Evolutionary conservation across 2,797 vertebrate species (phyloP).

Genomic region (Melanotaenia nigrans): DNA sequence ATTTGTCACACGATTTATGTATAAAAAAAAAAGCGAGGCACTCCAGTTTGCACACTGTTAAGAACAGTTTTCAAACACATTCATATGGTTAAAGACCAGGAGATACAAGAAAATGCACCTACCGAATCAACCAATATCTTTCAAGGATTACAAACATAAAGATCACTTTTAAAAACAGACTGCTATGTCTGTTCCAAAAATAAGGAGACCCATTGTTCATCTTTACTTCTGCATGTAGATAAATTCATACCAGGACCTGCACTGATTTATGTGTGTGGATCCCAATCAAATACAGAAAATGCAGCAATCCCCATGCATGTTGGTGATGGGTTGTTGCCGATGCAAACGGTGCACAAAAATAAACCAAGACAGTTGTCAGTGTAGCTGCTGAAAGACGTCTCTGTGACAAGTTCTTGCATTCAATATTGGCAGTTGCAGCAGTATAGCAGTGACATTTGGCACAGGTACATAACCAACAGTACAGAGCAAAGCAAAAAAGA

Average conservation of each 20-base stretch:
- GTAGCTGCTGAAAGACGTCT: conserved; percentile 25
- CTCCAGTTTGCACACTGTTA: conserved; percentile 71
- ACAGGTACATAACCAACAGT: conserved; percentile 62
- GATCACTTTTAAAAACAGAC: conserved; percentile 25
- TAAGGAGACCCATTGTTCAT: conserved; percentile 20
- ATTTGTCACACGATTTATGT: conserved; percentile 40
- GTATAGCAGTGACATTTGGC: conserved; percentile 75
- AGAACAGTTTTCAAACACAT: conserved; percentile 73
- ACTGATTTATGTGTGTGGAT: conserved; percentile 23
- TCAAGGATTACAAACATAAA: conserved; percentile 39
- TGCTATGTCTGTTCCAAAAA: neutral
- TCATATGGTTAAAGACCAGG: conserved; percentile 70
- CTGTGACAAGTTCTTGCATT: conserved; percentile 41
- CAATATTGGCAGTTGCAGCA: conserved; percentile 55
- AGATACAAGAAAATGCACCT: conserved; percentile 46
- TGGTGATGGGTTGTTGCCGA: neutral
- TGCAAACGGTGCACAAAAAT: conserved; percentile 39
- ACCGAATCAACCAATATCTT: conserved; percentile 41
- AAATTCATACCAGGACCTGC: conserved; percentile 3
- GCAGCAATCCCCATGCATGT: conserved; percentile 26
- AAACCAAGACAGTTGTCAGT: conserved; percentile 46
- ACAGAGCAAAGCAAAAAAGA: conserved; percentile 60
- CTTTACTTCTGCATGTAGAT: conserved; percentile 22
- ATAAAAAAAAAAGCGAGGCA: conserved; percentile 66
- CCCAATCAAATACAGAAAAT: conserved; percentile 52